These are phyloP conservation scores for Philaenus spumarius DNA, from an alignment of 1,140 invertebrate genomes.

Conservation along the genomic window DNA sequence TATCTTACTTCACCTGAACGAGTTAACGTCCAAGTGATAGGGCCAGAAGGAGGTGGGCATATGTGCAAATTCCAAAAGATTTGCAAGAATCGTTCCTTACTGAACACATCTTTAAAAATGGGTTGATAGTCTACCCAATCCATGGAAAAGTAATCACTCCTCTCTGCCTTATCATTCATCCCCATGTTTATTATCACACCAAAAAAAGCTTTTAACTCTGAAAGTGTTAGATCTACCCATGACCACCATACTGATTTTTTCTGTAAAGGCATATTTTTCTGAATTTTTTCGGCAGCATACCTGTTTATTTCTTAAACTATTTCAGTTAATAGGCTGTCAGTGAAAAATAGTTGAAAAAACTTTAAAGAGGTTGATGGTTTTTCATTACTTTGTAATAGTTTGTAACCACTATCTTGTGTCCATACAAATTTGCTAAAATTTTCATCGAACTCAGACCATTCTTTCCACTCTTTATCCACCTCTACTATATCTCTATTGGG, in stretches of 20 bases:
- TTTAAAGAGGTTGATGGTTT: too few species aligned
- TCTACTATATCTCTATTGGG: too few species aligned
- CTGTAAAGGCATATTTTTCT: not conserved
- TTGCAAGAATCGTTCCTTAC: constrained; percentile 3
- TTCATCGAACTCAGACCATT: too few species aligned
- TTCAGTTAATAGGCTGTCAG: not conserved
- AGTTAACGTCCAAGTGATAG: not conserved
- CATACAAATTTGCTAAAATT: too few species aligned
- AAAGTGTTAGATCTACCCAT: not conserved
- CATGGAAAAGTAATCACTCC: constrained; percentile 6
- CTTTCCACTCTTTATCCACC: too few species aligned
- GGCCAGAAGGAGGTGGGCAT: not conserved
- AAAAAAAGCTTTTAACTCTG: constrained; percentile 4
- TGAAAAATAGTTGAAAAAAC: not conserved
- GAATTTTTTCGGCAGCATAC: too few species aligned
- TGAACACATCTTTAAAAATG: constrained; percentile 11
- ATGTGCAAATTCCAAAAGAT: constrained; percentile 7
- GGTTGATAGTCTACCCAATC: constrained; percentile 8
- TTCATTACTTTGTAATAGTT: too few species aligned
- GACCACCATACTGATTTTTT: not conserved
- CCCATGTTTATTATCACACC: constrained; percentile 8
- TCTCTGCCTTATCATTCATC: constrained; percentile 4
- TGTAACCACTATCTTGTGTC: too few species aligned
- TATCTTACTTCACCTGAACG: not conserved
- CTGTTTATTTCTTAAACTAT: too few species aligned